Evolutionary conservation across 2,797 vertebrate species (phyloP).

Genomic region (Gadopsis marmoratus): DNA sequence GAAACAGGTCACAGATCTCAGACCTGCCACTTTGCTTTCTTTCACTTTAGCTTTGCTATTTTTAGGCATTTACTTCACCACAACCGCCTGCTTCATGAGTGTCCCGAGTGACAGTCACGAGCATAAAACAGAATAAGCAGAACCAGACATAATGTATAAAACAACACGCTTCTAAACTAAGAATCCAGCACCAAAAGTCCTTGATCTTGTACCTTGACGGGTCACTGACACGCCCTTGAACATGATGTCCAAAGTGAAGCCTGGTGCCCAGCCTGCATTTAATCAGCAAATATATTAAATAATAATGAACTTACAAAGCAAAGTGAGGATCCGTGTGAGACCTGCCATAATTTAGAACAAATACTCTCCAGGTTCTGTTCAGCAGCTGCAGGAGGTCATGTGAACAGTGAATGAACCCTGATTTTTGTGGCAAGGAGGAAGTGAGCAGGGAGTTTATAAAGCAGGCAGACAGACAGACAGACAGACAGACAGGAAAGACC

Average conservation of each 20-base stretch:
- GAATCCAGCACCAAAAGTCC: neutral
- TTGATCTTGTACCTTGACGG: neutral
- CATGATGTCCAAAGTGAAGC: too few species aligned
- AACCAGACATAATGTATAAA: neutral
- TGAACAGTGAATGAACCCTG: neutral
- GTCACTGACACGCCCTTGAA: neutral
- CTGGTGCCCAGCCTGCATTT: neutral
- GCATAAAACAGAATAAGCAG: neutral
- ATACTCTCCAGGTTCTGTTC: accelerated
- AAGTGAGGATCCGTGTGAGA: constrained; percentile 9
- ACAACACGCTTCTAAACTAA: neutral
- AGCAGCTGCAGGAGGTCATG: neutral
- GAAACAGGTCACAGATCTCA: too few species aligned
- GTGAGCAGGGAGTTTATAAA: neutral
- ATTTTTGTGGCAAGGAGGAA: neutral
- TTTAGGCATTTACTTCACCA: neutral
- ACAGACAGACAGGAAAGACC: constrained; percentile 10
- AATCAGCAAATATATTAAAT: neutral
- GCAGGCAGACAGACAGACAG: too few species aligned
- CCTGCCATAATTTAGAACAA: constrained; percentile 8
- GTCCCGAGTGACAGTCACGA: neutral
- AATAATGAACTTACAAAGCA: constrained; percentile 53
- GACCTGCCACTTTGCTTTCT: too few species aligned
- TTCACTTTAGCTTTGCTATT: too few species aligned
- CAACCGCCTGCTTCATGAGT: neutral